Conservation (phyloP, 2,888 invertebrate species). For the Danaus chrysippus region DNA sequence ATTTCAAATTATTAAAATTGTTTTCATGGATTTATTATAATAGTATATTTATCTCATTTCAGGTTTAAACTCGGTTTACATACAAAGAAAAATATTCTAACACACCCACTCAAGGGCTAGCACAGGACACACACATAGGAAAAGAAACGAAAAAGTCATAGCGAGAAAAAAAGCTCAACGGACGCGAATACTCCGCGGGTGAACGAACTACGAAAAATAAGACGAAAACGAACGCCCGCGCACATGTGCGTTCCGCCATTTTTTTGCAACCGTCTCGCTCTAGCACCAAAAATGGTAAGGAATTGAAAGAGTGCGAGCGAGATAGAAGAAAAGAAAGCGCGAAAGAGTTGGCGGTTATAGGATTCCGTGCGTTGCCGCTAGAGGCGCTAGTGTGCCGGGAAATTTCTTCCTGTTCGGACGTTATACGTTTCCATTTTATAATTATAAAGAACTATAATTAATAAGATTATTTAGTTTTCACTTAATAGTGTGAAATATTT, state of each 20-base stretch:
- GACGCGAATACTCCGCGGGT: slow-evolving; percentile 66
- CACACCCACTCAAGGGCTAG: slow-evolving; percentile 64
- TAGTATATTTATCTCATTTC: no score
- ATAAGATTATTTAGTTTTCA: slow-evolving; percentile 8
- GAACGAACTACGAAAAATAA: slow-evolving; percentile 76
- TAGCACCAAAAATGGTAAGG: slow-evolving; percentile 60
- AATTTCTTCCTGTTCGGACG: slow-evolving; percentile 71
- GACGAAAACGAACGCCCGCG: slow-evolving; percentile 66
- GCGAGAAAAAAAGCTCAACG: slow-evolving; percentile 51
- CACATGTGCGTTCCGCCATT: slow-evolving; percentile 76
- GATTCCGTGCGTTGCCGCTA: slow-evolving; percentile 63
- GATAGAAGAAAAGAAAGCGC: slow-evolving; percentile 69
- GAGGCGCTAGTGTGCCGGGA: slow-evolving; percentile 54
- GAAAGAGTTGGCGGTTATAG: slow-evolving; percentile 68
- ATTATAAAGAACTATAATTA: slow-evolving; percentile 26
- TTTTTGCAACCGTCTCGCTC: slow-evolving; percentile 65
- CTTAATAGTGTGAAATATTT: neutral
- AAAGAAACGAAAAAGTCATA: slow-evolving; percentile 52
- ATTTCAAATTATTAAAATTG: no score
- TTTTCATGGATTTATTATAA: no score
- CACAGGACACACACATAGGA: slow-evolving; percentile 59
- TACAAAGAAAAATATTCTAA: no score
- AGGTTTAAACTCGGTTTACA: no score
- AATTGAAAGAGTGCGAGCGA: slow-evolving; percentile 44
- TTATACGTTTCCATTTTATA: slow-evolving; percentile 46